Evolutionary conservation across 2,113 vertebrate genomes (phyloP), one percentile per base, ranked within the genome.

Genomic region (Paradoxurus hermaphroditus): DNA sequence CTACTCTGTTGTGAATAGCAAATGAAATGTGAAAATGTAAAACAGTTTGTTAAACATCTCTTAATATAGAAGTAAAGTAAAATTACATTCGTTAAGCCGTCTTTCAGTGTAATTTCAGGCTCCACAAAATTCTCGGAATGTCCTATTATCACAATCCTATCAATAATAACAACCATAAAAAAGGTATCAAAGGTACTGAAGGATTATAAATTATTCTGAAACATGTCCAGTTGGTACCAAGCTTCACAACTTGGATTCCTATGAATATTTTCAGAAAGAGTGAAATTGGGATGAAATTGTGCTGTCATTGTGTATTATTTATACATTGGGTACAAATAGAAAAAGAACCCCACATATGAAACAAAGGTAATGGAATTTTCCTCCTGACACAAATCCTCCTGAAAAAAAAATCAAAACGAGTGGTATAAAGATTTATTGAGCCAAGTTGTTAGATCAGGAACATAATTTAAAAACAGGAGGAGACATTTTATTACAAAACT

Each of bases 221-320:
- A 53, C 13, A 39, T 93, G 41, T 85, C 9, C 1, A 67, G n/a
- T 62, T 85, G 27, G 27, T 41, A 93, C 86, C 25, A 90, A 78
- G 51, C 18, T 46, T 83, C 41, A 46, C 39, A 92, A 44, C 93
- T 90, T 86, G 25, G 27, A 93, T 77, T 96, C 12, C 41, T 85
- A 39, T 94, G 49, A 84, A 44, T 77, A 90, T 31, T 84, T 96
- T 86, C 49, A 91, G 49, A 90, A 97, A 51, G 21, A 94, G 63
- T 36, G 21, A 95, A 79, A 59, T 23, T 93, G 39, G 27, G 11
- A 62, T 95, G n/a, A 92, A 78, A 44, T 84, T 86, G 7, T 46
- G 29, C 19, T 98, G 72, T 97, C 65, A 78, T 89, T 97, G 31
- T 89, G 3, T 21, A 96, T 75, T 88, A 92, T 94, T 95, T 94